Conservation (phyloP, 2,888 invertebrate genomes). For the Cremastinae sp. region DNA sequence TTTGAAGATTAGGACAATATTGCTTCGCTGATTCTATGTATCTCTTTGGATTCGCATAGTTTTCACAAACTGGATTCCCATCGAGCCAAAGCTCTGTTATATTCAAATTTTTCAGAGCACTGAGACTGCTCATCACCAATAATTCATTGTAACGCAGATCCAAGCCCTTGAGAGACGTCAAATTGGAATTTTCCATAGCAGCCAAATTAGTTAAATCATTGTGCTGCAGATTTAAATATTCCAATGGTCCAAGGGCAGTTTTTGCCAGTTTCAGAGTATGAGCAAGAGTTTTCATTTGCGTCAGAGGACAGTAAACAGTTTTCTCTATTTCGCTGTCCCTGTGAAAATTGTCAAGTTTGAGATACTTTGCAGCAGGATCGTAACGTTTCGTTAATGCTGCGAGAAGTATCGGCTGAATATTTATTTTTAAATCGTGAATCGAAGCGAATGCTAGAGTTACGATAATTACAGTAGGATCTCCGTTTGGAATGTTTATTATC, state of each 20-base stretch:
- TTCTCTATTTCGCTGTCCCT: constrained; percentile 78
- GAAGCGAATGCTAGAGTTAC: constrained; percentile 80
- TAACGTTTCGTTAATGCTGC: constrained; percentile 78
- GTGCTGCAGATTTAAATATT: constrained; percentile 70
- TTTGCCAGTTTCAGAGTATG: constrained; percentile 79
- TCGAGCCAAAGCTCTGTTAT: constrained; percentile 83
- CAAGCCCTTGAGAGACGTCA: constrained; percentile 69
- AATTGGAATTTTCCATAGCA: constrained; percentile 64
- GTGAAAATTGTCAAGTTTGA: constrained; percentile 80
- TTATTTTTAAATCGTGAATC: constrained; percentile 79
- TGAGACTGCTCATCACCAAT: constrained; percentile 70
- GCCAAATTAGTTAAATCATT: constrained; percentile 70
- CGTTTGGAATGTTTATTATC: constrained; percentile 72
- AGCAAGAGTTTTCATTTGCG: constrained; percentile 80
- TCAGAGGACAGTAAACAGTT: constrained; percentile 79
- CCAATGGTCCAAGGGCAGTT: constrained; percentile 67
- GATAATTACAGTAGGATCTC: constrained; percentile 73
- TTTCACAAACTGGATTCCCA: constrained; percentile 87
- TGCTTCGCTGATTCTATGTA: constrained; percentile 83
- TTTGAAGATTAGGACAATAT: constrained; percentile 81
- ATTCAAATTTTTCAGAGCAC: constrained; percentile 76
- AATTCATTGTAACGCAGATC: constrained; percentile 76
- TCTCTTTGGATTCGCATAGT: constrained; percentile 82
- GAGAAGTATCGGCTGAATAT: constrained; percentile 80
- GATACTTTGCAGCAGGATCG: constrained; percentile 70